phyloP scores from a whole-genome alignment of 2,797 vertebrate species.

The Amniataba percoides region DNA sequence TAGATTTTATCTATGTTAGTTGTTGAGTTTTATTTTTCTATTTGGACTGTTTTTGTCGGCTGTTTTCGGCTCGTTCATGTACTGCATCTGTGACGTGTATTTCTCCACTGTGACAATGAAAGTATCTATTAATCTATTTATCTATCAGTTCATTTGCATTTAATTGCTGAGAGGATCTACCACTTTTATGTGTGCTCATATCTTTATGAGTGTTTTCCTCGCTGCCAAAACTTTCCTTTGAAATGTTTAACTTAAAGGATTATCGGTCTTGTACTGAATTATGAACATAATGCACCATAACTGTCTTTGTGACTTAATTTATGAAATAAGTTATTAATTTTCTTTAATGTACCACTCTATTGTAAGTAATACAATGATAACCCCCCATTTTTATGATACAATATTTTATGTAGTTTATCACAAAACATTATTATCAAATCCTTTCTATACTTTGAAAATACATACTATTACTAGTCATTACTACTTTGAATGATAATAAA shows the following conservation, averaged over 20 bases:
- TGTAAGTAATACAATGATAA: background rate
- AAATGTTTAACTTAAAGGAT: background rate
- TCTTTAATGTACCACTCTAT: too few species aligned
- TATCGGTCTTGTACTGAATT: background rate
- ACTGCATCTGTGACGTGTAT: too few species aligned
- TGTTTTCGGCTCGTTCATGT: too few species aligned
- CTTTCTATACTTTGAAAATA: background rate
- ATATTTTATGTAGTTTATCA: background rate
- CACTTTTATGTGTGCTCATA: slow-evolving; percentile 6
- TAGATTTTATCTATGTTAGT: too few species aligned
- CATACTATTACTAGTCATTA: background rate
- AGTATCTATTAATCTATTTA: too few species aligned
- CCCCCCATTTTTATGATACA: background rate
- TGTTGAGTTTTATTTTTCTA: too few species aligned
- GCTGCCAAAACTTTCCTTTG: background rate
- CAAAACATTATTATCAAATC: background rate
- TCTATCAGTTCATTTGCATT: too few species aligned
- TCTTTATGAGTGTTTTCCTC: background rate
- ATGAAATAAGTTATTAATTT: too few species aligned
- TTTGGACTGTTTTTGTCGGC: too few species aligned
- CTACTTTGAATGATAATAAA: background rate
- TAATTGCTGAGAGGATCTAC: background rate
- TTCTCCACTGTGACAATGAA: too few species aligned
- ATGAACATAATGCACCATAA: too few species aligned
- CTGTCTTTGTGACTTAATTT: too few species aligned